Evolutionary conservation across 1,140 invertebrate genomes (phyloP).

Genomic region (Phymastichus coffea): DNA sequence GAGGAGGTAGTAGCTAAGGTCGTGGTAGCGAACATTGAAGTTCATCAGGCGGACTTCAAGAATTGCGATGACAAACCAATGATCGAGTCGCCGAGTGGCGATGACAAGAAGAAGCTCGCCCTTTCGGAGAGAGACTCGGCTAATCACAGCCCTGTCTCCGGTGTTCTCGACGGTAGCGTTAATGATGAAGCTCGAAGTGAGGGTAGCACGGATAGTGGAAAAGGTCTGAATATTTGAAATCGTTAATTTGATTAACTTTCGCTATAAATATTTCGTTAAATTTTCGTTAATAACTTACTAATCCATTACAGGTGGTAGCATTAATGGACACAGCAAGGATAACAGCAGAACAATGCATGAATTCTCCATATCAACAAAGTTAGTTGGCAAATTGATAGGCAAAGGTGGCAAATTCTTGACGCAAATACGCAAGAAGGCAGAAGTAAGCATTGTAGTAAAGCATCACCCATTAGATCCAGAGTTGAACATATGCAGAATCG

Average conservation of each 20-base stretch:
- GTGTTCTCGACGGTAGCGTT: constrained; percentile 53
- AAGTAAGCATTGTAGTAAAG: constrained; percentile 76
- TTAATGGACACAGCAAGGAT: constrained; percentile 57
- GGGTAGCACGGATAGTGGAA: constrained; percentile 52
- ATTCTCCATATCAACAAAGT: constrained; percentile 75
- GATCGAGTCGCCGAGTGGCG: not conserved
- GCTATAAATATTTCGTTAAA: not conserved
- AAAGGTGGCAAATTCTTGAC: constrained; percentile 79
- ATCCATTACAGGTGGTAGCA: constrained; percentile 63
- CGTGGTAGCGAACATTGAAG: not conserved
- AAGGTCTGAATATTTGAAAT: constrained; percentile 44
- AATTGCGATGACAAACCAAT: constrained; percentile 5
- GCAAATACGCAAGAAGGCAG: constrained; percentile 74
- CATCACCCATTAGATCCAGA: constrained; percentile 69
- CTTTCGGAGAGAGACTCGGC: constrained; percentile 56
- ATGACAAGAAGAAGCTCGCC: constrained; percentile 18
- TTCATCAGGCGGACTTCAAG: not conserved
- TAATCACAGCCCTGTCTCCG: constrained; percentile 59
- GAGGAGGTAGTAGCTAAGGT: not conserved
- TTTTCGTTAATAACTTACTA: constrained; percentile 39
- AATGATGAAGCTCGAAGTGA: constrained; percentile 57
- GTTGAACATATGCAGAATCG: constrained; percentile 79
- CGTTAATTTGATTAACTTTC: not conserved
- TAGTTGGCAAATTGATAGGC: constrained; percentile 88
- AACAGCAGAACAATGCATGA: constrained; percentile 60